Base-by-base conservation (phyloP, 2,888 invertebrate genomes). In the Leistus spinibarbis region DNA sequence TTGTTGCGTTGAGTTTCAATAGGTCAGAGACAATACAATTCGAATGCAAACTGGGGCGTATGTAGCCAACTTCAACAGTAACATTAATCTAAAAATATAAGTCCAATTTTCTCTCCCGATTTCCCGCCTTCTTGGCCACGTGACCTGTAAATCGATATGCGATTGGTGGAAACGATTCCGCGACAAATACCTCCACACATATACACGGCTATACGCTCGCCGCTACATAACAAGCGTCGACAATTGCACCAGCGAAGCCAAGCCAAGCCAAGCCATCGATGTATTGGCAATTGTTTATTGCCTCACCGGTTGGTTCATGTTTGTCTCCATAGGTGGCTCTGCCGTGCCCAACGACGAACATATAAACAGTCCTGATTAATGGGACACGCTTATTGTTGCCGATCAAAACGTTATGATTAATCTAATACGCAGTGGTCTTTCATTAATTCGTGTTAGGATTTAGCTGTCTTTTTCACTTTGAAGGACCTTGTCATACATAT, bases 281-380 rank as follows among this genome's bases (percentile, higher is more conserved):
- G 81, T 78, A 80, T 79, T 62, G 73, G 65, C 40, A 77, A 78
- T 82, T 80, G 80, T 83, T 82, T 82, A 82, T 82, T 79, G 79
- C 80, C 77, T 76, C 78, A 76, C 54, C 1, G 54, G 68, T 80
- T 78, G 77, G 78, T 82, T 80, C 80, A 77, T 80, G 81, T 79
- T 77, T 77, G 76, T 77, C 82, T 81, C 81, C 80, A 81, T 80
- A 83, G 83, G 83, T 83, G 83, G 82, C 82, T 79, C 78, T 79
- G 79, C 80, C 67, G 70, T 77, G 72, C 16, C 24, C 13, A n/a
- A 10, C 24, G 24, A 4, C 7, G 40, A 40, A 40, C 40, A 13
- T 40, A 40, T 22, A 27, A 27, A 70, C 60, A 64, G 16, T 23
- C 68, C 68, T 79, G 80, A 80, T 79, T 79, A 79, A 78, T 77